Conservation (phyloP, 2,797 vertebrate species). For the Artibeus lituratus region DNA sequence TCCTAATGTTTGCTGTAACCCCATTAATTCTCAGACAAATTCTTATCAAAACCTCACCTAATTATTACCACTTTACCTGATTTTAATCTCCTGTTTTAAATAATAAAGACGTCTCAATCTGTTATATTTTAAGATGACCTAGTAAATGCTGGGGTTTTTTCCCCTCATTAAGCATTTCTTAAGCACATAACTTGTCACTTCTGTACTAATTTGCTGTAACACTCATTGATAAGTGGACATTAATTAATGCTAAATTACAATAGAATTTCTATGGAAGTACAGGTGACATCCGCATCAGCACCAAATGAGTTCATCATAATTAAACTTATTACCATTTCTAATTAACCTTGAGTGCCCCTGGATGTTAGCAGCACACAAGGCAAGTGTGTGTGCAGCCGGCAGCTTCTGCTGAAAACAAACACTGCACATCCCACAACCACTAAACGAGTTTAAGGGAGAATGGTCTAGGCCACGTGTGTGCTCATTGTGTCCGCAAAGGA, state of each 20-base stretch:
- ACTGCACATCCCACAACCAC: not conserved
- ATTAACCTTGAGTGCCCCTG: slow-evolving; percentile 75
- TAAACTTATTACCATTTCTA: slow-evolving; percentile 75
- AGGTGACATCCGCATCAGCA: slow-evolving; percentile 69
- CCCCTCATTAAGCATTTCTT: slow-evolving; percentile 52
- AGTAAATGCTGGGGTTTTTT: not conserved
- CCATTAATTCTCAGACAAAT: slow-evolving; percentile 65
- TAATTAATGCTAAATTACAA: slow-evolving; percentile 79
- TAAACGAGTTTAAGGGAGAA: not conserved
- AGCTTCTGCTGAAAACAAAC: slow-evolving; percentile 37
- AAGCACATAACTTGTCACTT: slow-evolving; percentile 39
- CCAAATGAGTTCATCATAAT: slow-evolving; percentile 75
- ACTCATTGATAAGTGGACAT: slow-evolving; percentile 61
- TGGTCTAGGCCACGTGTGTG: not conserved
- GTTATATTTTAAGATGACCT: slow-evolving; percentile 59
- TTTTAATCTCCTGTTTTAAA: slow-evolving; percentile 62
- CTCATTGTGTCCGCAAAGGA: not conserved
- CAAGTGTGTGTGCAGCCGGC: not conserved
- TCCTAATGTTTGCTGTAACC: slow-evolving; percentile 68
- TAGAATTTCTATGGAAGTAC: slow-evolving; percentile 71
- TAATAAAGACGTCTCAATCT: slow-evolving; percentile 40
- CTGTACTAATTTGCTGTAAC: slow-evolving; percentile 61
- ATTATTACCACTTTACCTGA: slow-evolving; percentile 60
- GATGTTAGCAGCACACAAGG: slow-evolving; percentile 49
- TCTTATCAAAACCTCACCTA: slow-evolving; percentile 56